Percentiles rank a stretch among this genome's conserved stretches.
phyloP scores from a whole-genome alignment of 2,888 invertebrate genomes.

The Nematopogon swammerdamellus region DNA sequence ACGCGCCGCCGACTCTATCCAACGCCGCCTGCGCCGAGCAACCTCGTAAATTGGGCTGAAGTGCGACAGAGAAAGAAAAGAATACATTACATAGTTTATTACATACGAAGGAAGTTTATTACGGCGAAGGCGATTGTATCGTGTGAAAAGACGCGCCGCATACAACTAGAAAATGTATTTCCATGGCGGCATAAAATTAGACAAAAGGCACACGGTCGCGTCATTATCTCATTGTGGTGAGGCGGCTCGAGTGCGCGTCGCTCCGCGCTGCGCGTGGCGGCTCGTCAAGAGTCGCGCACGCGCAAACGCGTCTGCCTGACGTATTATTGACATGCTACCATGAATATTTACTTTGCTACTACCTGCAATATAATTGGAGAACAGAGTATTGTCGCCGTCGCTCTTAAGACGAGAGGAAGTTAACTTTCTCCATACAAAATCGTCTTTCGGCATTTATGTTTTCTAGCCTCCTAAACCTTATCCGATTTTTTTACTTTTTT shows the following conservation, averaged over 20 bases:
- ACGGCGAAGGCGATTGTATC: not conserved
- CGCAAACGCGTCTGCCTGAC: conserved; percentile 24
- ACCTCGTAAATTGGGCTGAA: too few relatives aligned
- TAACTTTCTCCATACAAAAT: too few relatives aligned
- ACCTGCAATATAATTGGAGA: too few relatives aligned
- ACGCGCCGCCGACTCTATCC: too few relatives aligned
- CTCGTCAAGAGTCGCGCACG: too few relatives aligned
- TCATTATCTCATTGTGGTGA: not conserved
- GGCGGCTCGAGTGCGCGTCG: not conserved
- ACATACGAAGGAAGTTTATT: not conserved
- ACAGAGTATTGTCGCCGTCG: too few relatives aligned
- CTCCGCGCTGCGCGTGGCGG: not conserved
- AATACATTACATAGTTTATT: not conserved
- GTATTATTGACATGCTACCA: conserved; percentile 28
- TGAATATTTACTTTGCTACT: conserved; percentile 22
- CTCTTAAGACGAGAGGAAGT: too few relatives aligned
- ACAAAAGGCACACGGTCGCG: not conserved
- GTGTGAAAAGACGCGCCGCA: not conserved
- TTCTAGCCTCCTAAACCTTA: too few relatives aligned
- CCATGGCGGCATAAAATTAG: not conserved
- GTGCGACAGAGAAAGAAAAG: not conserved
- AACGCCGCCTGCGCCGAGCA: too few relatives aligned
- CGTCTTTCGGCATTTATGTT: too few relatives aligned
- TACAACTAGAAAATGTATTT: not conserved
- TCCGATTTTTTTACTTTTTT: too few relatives aligned